Percentiles rank a stretch among this genome's conserved stretches.
Evolutionary conservation across 2,888 invertebrate genomes (phyloP).

Genomic region (Drosophila anomalipes): DNA sequence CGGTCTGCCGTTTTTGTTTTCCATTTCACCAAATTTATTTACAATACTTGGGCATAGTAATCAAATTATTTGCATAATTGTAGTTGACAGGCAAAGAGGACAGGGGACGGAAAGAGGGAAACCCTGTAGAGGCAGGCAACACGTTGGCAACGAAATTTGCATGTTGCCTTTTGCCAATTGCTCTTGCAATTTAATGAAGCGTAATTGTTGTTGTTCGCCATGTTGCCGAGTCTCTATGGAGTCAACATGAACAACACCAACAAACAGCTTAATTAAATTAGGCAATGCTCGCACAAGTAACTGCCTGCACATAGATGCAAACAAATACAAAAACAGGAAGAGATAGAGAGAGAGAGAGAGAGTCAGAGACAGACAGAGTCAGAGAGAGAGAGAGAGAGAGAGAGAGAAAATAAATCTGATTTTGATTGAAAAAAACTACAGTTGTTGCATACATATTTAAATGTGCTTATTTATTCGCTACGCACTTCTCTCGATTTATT

Average conservation of each 20-base stretch:
- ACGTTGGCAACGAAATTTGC: slow-evolving; percentile 54
- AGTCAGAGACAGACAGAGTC: background rate
- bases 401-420: slow-evolving; percentile 52
- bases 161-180: slow-evolving; percentile 68
- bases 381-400: background rate
- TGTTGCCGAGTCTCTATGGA: slow-evolving; percentile 42
- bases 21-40: slow-evolving; percentile 62
- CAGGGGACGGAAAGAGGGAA: background rate
- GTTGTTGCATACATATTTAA: slow-evolving; percentile 33
- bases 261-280: slow-evolving; percentile 59
- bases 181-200: slow-evolving; percentile 78
- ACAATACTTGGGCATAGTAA: slow-evolving; percentile 67
- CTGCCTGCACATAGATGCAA: slow-evolving; percentile 1
- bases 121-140: slow-evolving; percentile 29
- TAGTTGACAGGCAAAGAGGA: slow-evolving; percentile 21
- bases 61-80: slow-evolving; percentile 80
- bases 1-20: slow-evolving; percentile 56
- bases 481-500: slow-evolving; percentile 8
- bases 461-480: slow-evolving; percentile 42
- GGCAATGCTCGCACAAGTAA: slow-evolving; percentile 57
- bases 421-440: slow-evolving; percentile 58
- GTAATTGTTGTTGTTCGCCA: slow-evolving; percentile 66
- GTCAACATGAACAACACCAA: slow-evolving; percentile 34
- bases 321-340: background rate
- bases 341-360: background rate